These are phyloP conservation scores for Gouania willdenowi DNA, from an alignment of 2,797 vertebrate genomes.

Conservation along the genomic window DNA sequence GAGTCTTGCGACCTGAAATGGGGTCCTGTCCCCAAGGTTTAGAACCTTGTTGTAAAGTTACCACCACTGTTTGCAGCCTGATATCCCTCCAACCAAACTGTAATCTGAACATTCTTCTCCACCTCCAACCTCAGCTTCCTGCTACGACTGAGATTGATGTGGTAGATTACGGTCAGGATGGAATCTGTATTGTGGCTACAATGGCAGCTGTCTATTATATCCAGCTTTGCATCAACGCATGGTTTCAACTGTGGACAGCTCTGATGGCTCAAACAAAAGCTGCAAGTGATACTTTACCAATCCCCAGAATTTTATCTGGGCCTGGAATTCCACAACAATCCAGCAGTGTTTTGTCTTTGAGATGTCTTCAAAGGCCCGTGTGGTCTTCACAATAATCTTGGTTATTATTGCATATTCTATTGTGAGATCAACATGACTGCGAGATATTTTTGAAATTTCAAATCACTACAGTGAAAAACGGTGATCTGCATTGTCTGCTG, in stretches of 20 bases:
- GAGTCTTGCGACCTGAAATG: too few relatives aligned
- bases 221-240: conserved; percentile 60
- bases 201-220: conserved; percentile 60
- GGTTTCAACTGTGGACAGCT: conserved; percentile 58
- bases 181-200: conserved; percentile 80
- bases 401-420: too few relatives aligned
- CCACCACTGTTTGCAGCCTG: too few relatives aligned
- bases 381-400: too few relatives aligned
- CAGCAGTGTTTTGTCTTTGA: conserved; percentile 63
- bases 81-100: too few relatives aligned
- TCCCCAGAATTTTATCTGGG: conserved; percentile 51
- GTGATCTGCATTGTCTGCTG: too few relatives aligned
- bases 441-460: neutral
- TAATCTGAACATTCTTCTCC: conserved; percentile 38
- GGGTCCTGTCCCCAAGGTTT: too few relatives aligned
- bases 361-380: conserved; percentile 41
- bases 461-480: too few relatives aligned
- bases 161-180: conserved; percentile 65
- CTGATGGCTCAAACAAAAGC: conserved; percentile 62
- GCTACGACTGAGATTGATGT: conserved; percentile 45
- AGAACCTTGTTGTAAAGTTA: too few relatives aligned
- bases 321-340: conserved; percentile 51
- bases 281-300: conserved; percentile 64
- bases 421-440: neutral
- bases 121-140: conserved; percentile 34